These are phyloP conservation scores for Odontophorus gujanensis DNA, from an alignment of 2,113 vertebrate species.

Conservation along the genomic window DNA sequence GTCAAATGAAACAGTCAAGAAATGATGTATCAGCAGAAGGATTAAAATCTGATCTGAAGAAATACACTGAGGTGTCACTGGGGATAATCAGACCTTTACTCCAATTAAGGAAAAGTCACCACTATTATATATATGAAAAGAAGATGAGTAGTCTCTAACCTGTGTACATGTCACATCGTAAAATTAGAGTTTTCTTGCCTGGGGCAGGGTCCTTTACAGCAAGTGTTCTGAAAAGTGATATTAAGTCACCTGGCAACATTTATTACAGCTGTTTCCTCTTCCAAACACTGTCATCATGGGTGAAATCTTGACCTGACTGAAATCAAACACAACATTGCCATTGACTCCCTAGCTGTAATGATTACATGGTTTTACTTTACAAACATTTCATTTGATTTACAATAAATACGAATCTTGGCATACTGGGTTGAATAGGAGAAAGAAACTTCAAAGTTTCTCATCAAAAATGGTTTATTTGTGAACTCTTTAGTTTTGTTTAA, in stretches of 20 bases:
- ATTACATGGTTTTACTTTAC: not conserved
- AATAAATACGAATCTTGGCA: not conserved
- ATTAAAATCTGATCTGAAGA: conserved; percentile 30
- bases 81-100: conserved; percentile 24
- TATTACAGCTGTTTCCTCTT: not conserved
- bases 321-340: not conserved
- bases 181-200: not conserved
- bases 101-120: conserved; percentile 1
- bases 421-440: not conserved
- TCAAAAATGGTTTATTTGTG: not conserved
- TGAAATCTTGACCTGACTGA: not conserved
- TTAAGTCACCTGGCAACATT: not conserved
- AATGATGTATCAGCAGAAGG: conserved; percentile 33
- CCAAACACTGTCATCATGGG: not conserved
- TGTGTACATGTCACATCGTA: not conserved
- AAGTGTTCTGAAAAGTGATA: not conserved
- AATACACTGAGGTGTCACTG: not conserved
- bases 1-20: conserved; percentile 39
- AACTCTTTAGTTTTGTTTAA: not conserved
- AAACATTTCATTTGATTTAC: not conserved
- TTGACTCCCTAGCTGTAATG: not conserved
- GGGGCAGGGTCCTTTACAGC: not conserved
- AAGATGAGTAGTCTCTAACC: not conserved
- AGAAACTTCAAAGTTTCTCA: not conserved
- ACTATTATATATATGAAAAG: conserved; percentile 12